These are phyloP conservation scores for Myotis pilosus DNA, from an alignment of 2,797 vertebrate genomes.

Conservation along the genomic window DNA sequence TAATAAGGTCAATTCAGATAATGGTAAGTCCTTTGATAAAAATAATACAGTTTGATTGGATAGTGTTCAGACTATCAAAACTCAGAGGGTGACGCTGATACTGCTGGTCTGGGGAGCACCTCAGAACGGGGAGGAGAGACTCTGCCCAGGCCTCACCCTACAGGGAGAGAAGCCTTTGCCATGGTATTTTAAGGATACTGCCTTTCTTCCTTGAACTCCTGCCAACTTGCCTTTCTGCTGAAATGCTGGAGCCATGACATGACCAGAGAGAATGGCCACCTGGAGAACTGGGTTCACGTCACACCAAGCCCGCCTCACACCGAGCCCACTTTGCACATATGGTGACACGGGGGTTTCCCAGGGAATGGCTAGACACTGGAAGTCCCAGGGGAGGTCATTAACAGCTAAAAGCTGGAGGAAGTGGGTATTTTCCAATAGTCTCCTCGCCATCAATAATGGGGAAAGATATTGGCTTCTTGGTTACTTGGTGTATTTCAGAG, in stretches of 20 bases:
- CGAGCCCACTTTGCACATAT: neutral
- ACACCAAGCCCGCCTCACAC: neutral
- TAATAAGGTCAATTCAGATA: neutral
- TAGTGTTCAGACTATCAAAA: too few species aligned
- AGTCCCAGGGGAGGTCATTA: neutral
- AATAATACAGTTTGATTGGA: neutral
- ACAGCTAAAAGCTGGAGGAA: neutral
- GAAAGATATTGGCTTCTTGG: neutral
- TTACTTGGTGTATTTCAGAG: slow-evolving; percentile 15
- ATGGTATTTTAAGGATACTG: neutral
- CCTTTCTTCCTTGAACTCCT: neutral
- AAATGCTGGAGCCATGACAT: neutral
- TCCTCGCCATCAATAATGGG: neutral
- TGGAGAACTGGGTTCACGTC: neutral
- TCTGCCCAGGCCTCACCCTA: neutral
- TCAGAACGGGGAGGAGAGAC: neutral
- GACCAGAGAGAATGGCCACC: neutral
- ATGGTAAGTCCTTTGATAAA: neutral
- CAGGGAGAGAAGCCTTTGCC: neutral
- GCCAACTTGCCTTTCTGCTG: neutral
- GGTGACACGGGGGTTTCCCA: neutral
- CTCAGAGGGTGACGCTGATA: neutral
- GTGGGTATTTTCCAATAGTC: neutral
- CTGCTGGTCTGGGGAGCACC: neutral
- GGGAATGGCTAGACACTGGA: neutral